Evolutionary conservation across 2,797 vertebrate species (phyloP), one percentile per base, ranked within the genome.

Genomic region (Sylvia borin): DNA sequence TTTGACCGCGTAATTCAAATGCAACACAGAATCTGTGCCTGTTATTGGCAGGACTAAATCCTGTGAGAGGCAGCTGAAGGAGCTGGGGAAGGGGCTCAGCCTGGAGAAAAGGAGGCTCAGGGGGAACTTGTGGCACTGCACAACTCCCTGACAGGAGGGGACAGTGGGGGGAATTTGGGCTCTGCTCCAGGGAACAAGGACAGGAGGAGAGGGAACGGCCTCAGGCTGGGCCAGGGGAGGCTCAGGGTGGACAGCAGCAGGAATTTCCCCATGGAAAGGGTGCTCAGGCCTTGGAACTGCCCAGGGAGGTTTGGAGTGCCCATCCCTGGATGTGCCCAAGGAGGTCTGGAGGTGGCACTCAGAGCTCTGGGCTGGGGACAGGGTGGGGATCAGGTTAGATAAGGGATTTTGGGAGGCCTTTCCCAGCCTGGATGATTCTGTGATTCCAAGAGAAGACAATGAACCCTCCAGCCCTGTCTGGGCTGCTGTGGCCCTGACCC

Each of bases 201-300:
- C 85, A 88, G 75, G 38, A 87, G 22, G 1, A 51, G 67, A 73
- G n/a, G 53, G 13, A 51, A 72, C 1, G 0, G 75, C 27, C 58
- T n/a, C 32, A 51, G 29, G 43, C 13, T 57, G 84, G 13, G 22
- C 42, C 36, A 43, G 75, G 36, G 75, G 2, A 36, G 7, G 50
- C 1, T 22, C 22, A 71, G 66, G 7, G 0, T 4, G 83, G 54
- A 1, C 17, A 75, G 0, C 9, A 32, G 57, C 9, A 48, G 31
- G 57, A 78, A 78, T 48, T 78, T 50, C 57, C 1, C 1, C n/a
- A 29, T 40, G 16, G n/a, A 71, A 38, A 51, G 38, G 13, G 58
- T 0, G 51, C 1, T 50, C 27, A 79, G 42, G 18, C 0, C 0
- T 16, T 65, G 45, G 60, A 1, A 58, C 1, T 67, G 61, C 31